Evolutionary conservation across 2,888 invertebrate species (phyloP), one percentile per base, ranked within the genome.

Genomic region (Diachrysia chrysitis): DNA sequence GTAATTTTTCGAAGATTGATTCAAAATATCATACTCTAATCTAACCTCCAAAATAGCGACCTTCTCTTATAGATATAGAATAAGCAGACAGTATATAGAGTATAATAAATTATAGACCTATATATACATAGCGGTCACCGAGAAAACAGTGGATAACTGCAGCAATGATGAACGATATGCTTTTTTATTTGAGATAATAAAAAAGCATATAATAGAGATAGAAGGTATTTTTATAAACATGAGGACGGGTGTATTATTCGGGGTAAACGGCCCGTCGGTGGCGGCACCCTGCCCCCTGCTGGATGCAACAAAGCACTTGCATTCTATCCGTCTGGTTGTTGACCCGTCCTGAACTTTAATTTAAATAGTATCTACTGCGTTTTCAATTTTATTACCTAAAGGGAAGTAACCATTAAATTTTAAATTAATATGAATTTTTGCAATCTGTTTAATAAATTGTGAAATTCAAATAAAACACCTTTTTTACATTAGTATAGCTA

Each of bases 271-370:
- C 90, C 90, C 84, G 84, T 63, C 84, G 64, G 16, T 25, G 55
- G 14, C 51, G 63, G 46, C 79, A 75, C 68, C 67, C 66, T 63
- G 58, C 80, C 81, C 68, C 67, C 66, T 63, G 58, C 80, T 81
- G 82, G 81, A 80, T 72, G 76, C 87, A 89, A 92, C 92, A 92
- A 93, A 92, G 92, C 84, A 77, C 79, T 83, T 76, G 72, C 78
- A 78, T 77, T 85, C 83, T 86, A 85, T 85, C 89, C 87, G 93
- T 93, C 93, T 93, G 93, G 93, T 85, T 91, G 86, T 92, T 93
- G 93, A 93, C 92, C 93, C 63, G 79, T 63, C 71, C 62, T 73
- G 71, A 78, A 78, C 75, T 83, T 81, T 67, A 66, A 72, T 72
- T 71, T 61, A 63, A 71, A 37, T 74, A 63, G 65, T 69, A 67